These are phyloP conservation scores for Catagonus wagneri DNA, from an alignment of 2,113 vertebrate genomes.

Conservation along the genomic window DNA sequence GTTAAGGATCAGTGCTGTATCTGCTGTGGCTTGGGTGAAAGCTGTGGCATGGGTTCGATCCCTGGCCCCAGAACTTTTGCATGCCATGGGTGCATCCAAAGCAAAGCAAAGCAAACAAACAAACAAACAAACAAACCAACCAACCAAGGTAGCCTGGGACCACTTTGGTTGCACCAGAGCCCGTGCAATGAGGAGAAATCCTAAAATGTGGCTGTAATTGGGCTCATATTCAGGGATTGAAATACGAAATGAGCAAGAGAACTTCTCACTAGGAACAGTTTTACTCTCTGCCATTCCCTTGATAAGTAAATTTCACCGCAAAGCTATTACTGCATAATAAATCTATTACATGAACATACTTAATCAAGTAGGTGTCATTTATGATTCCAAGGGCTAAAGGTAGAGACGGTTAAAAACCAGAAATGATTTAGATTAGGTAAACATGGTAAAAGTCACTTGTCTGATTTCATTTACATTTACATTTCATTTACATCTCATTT, in stretches of 20 bases:
- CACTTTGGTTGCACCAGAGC: background rate
- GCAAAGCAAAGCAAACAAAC: too few relatives aligned
- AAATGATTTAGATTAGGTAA: background rate
- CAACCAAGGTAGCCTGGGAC: background rate
- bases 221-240: background rate
- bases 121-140: too few relatives aligned
- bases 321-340: constrained; percentile 37
- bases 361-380: constrained; percentile 54
- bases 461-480: background rate
- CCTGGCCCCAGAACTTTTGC: too few relatives aligned
- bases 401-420: constrained; percentile 48
- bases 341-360: constrained; percentile 1
- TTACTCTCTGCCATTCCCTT: background rate
- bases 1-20: too few relatives aligned
- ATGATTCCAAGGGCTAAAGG: constrained; percentile 60
- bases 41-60: too few relatives aligned
- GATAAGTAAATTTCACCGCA: constrained; percentile 56
- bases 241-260: background rate
- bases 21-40: too few relatives aligned
- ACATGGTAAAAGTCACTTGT: constrained; percentile 9
- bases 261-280: background rate
- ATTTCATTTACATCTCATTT: background rate
- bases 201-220: background rate
- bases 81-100: too few relatives aligned
- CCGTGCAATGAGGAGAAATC: background rate